Evolutionary conservation across 2,888 invertebrate species (phyloP).

Genomic region (Auanema freiburgensis): DNA sequence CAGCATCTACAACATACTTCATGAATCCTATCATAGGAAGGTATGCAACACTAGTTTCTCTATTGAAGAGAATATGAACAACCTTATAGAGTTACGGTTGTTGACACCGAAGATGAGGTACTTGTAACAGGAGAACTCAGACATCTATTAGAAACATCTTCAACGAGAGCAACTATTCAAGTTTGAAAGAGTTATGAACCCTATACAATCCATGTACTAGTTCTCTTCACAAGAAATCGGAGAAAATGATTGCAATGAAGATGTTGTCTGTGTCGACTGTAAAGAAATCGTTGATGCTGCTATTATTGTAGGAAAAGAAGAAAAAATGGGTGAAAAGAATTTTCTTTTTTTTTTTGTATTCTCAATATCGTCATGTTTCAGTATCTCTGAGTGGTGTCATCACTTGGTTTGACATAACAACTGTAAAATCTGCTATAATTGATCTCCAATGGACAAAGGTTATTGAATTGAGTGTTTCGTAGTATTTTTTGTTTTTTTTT

Average conservation of each 20-base stretch:
- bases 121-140: conserved; percentile 44
- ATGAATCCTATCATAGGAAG: conserved; percentile 44
- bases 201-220: not conserved
- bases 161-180: conserved; percentile 38
- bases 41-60: conserved; percentile 5
- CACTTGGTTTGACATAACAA: conserved; percentile 42
- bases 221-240: not conserved
- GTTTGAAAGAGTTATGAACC: not conserved
- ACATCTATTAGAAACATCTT: conserved; percentile 35
- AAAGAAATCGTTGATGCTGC: conserved; percentile 43
- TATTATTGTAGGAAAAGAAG: conserved; percentile 44
- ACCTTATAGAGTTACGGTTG: conserved; percentile 32
- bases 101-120: conserved; percentile 45
- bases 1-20: conserved; percentile 37
- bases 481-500: too few relatives aligned
- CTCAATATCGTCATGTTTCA: not conserved
- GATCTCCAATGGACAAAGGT: conserved; percentile 49
- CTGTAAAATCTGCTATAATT: conserved; percentile 37
- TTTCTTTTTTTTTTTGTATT: too few relatives aligned
- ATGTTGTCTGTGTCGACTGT: conserved; percentile 31
- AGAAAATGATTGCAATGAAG: conserved; percentile 28
- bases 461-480: too few relatives aligned
- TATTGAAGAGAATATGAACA: not conserved
- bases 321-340: conserved; percentile 20
- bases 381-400: conserved; percentile 40